These are phyloP conservation scores for Magallana gigas DNA, from an alignment of 1,140 invertebrate species.

Conservation along the genomic window DNA sequence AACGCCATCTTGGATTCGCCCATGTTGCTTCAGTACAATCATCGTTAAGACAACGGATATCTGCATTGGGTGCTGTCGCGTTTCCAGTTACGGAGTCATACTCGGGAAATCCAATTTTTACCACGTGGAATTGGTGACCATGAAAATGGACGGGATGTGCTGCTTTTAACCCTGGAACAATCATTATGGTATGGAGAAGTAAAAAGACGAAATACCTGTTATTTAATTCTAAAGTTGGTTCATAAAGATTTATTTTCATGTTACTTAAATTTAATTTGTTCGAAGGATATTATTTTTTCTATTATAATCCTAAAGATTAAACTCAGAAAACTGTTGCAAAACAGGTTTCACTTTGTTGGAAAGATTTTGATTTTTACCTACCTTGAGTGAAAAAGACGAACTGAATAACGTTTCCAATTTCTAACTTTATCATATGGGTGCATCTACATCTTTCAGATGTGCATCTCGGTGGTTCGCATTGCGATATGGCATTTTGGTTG, in stretches of 20 bases:
- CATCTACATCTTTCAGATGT: conserved; percentile 25
- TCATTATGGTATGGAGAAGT: too few species aligned
- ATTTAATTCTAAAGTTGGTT: background rate
- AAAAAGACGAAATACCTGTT: too few species aligned
- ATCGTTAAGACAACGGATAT: conserved; percentile 43
- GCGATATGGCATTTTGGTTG: background rate
- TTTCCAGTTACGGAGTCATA: conserved; percentile 48
- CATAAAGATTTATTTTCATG: background rate
- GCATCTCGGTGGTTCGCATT: background rate
- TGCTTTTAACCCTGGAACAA: conserved; percentile 80
- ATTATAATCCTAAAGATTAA: background rate
- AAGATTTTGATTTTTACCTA: background rate
- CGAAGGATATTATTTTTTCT: background rate
- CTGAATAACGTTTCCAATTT: conserved; percentile 41
- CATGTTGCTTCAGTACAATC: conserved; percentile 49
- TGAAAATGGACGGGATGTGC: conserved; percentile 87
- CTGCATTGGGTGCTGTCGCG: conserved; percentile 30
- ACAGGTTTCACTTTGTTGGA: background rate
- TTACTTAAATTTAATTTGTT: background rate
- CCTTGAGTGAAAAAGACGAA: conserved; percentile 48
- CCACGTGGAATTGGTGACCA: conserved; percentile 86
- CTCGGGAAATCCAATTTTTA: conserved; percentile 79
- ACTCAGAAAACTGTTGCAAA: background rate
- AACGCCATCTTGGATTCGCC: conserved; percentile 42
- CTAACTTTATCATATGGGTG: conserved; percentile 38